Evolutionary conservation across 2,797 vertebrate species (phyloP), one percentile per base, ranked within the genome.

Genomic region (Syngnathus acus): DNA sequence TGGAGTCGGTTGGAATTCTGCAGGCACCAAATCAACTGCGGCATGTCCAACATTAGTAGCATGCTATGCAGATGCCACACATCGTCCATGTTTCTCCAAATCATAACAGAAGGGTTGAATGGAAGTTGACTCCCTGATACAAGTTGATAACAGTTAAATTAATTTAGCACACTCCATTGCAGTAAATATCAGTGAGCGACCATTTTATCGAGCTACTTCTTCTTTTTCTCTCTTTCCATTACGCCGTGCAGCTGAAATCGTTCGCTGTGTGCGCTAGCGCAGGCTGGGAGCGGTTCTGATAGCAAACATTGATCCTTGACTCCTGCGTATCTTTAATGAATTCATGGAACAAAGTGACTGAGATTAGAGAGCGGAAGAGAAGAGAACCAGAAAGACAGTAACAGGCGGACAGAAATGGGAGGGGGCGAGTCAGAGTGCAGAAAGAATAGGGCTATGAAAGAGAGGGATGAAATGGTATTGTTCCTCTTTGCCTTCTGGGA

Each of bases 401-500:
- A 61, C 39, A 16, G 59, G 39, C 59, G 39, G 38, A 43, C 39
- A 62, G 23, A 76, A 73, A 59, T 73, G 65, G 79, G 26, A 66
- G 72, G 78, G 63, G 64, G 67, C 73, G 69, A 71, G 53, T 45
- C 68, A 37, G 71, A 65, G 70, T 71, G 78, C 68, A 81, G 70
- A 77, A 71, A 80, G 68, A 75, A 79, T 68, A 72, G 66, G 72
- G 75, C 81, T 86, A 86, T 85, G 88, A 86, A 82, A 82, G 74
- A 82, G 79, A 82, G 68, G 79, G 82, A 87, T 84, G 82, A 84
- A 83, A 86, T 84, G 63, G 72, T 79, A 80, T 87, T 89, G 83
- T 87, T 87, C 72, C 70, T 51, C 67, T 54, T 79, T 75, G 81
- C 76, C 86, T 88, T 83, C 77, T 80, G 81, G 86, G 85, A 86